Evolutionary conservation across 2,888 invertebrate genomes (phyloP), one percentile per base, ranked within the genome.

Genomic region (Polydrusus tereticollis): DNA sequence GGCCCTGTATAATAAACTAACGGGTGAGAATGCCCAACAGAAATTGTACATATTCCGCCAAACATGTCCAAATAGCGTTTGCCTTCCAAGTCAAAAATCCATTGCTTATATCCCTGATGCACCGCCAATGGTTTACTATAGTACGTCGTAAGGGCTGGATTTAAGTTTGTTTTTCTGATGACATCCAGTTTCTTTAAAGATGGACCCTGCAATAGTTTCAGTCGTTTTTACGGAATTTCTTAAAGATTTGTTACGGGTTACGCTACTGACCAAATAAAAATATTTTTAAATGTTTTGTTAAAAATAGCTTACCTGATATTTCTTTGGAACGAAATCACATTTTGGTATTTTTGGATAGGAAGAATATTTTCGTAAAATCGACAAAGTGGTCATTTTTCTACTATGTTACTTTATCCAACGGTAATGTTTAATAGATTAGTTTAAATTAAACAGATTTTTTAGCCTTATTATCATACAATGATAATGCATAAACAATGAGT

Each of bases 11-110:
- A 50, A 21, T 38, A 60, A 16, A 89, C 94, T 92, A 88, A 97
- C 96, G 98, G 98, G 87, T 99, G 99, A 83, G 96, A 97, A 85
- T 99, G 99, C 20, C 98, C 98, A 1, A 98, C 97, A 64, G 97
- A 97, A 41, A 99, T 95, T 0, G 99, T 99, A 14, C 97, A 98
- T 78, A 99, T 98, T 6, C 99, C 99, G 4, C 93, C 98, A 83
- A 97, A 96, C 88, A 99, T 91, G 85, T 99, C 99, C 76, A 99
- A 88, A 85, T 98, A 99, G 79, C 96, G 89, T 75, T 89, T 91
- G 2, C 97, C 97, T 64, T 90, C 88, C 76, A 93, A 90, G 85
- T 98, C 98, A 85, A 91, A 98, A 4, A 98, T 85, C 93, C 95
- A 98, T 85, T 98, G 98, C 91, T 93, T 95, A 81, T 93, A 89